These are phyloP conservation scores for Lycaon pictus DNA, from an alignment of 2,113 vertebrate genomes.

Conservation along the genomic window DNA sequence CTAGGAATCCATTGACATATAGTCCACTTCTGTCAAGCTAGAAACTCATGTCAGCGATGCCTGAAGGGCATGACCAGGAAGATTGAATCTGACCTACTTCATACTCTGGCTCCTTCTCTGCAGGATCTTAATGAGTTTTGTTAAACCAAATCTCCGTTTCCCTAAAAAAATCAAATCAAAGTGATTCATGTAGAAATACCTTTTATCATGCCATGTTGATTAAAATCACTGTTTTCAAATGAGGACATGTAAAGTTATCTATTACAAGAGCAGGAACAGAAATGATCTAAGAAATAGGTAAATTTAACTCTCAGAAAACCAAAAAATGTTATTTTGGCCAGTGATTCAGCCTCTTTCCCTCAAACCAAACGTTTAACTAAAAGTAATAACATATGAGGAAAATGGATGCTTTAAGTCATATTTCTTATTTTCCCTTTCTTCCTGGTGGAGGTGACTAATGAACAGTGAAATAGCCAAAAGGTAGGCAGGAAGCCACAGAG, in stretches of 20 bases:
- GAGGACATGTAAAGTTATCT: background rate
- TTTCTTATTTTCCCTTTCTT: constrained; percentile 63
- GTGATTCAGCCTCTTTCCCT: constrained; percentile 20
- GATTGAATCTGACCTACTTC: constrained; percentile 58
- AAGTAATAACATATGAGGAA: constrained; percentile 63
- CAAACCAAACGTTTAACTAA: constrained; percentile 49
- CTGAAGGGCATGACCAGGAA: constrained; percentile 30
- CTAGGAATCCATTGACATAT: constrained; percentile 1
- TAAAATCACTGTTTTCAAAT: constrained; percentile 54
- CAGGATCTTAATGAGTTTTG: constrained; percentile 67
- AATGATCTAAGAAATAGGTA: constrained; percentile 38
- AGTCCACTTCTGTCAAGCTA: background rate
- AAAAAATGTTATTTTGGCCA: constrained; percentile 31
- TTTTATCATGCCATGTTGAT: constrained; percentile 34
- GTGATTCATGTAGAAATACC: constrained; percentile 45
- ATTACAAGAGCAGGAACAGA: constrained; percentile 2
- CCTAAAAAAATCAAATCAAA: constrained; percentile 51
- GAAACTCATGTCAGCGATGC: background rate
- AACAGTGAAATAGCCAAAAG: constrained; percentile 65
- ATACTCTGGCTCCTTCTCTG: background rate
- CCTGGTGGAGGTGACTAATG: constrained; percentile 43
- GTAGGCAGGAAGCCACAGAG: constrained; percentile 44
- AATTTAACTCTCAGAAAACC: constrained; percentile 49
- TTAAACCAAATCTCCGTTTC: constrained; percentile 44
- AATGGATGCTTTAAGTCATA: constrained; percentile 59